Evolutionary conservation across 2,888 invertebrate species (phyloP), one percentile per base, ranked within the genome.

Genomic region (Barypeithes pellucidus): DNA sequence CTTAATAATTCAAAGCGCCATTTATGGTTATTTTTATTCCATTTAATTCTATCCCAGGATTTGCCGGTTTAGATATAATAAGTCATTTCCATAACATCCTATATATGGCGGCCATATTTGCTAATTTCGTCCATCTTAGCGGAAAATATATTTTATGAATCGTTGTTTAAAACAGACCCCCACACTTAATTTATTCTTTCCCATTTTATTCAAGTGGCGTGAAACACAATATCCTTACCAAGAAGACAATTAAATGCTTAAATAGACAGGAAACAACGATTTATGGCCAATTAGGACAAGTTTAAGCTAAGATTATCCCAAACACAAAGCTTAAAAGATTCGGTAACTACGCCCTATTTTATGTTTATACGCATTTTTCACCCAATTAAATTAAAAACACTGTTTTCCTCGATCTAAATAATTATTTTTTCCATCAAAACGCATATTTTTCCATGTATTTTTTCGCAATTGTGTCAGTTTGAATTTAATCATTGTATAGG

Each of bases 241-340:
- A 73, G 67, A 73, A 73, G 70, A 73, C 70, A 73, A 73, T 73
- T 73, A 73, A 70, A 73, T 61, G 66, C 69, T 73, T 73, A 66
- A 73, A 69, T 50, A 66, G 73, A 73, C 73, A 68, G 73, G 73
- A 73, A 73, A 18, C 72, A 72, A 73, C 73, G 73, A 73, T 73
- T 73, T 73, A 73, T 73, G 61, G 70, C 70, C 73, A 73, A 73
- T 73, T 73, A 73, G 73, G 66, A 43, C 47, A 54, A 63, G 59
- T 73, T 73, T 65, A 73, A 65, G 68, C 70, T 61, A 69, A 69
- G 73, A 73, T 73, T 70, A 73, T 73, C 73, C 72, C 73, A 61
- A 73, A 73, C 65, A 61, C 66, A 73, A 73, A 66, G 70, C 69
- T 39, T 24, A 43, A 66, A 60, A 73, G 69, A 73, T 66, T 70